Conservation (phyloP, 2,888 invertebrate species). For the Saturnia japonica region DNA sequence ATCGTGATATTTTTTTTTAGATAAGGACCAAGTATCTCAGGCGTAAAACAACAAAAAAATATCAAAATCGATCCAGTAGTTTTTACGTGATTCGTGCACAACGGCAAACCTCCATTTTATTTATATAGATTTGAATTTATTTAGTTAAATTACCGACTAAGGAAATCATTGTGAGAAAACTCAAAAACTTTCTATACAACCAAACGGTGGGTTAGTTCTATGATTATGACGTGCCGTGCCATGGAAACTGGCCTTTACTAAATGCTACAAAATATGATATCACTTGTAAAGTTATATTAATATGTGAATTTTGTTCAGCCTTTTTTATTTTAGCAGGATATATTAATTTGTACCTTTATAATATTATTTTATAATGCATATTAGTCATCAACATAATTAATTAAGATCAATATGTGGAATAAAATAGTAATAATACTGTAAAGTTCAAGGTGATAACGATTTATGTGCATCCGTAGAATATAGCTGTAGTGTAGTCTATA, state of each 20-base stretch:
- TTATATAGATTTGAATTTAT: too few relatives aligned
- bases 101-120: too few relatives aligned
- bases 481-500: background rate
- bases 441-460: constrained; percentile 9
- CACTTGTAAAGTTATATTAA: background rate
- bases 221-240: background rate
- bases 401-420: background rate
- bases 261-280: background rate
- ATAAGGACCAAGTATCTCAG: too few relatives aligned
- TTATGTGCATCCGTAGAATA: background rate
- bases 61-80: too few relatives aligned
- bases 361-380: background rate
- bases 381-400: constrained; percentile 12
- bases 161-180: too few relatives aligned
- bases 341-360: background rate
- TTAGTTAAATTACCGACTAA: too few relatives aligned
- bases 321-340: background rate
- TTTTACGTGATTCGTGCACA: too few relatives aligned
- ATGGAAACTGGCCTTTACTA: background rate
- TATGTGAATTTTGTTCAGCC: background rate
- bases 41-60: too few relatives aligned
- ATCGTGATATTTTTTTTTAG: too few relatives aligned
- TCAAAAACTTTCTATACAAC: too few relatives aligned
- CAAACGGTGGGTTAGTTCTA: background rate
- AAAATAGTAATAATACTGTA: constrained; percentile 5